Base-by-base conservation (phyloP, 2,888 invertebrate genomes). In the Ellobium chinense region DNA sequence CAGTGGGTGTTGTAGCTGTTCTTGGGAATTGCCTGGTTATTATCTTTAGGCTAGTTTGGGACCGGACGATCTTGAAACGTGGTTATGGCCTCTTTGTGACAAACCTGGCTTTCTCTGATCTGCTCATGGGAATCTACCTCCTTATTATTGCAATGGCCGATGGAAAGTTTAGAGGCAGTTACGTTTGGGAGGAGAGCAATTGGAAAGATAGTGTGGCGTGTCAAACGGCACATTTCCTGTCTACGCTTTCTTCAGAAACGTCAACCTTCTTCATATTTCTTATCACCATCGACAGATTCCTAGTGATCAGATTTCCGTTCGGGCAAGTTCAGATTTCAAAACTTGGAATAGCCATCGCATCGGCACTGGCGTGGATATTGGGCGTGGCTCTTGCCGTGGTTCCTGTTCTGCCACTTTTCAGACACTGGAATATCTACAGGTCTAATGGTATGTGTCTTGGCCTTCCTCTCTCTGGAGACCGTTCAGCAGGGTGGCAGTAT, bases 51-150 rank as follows among this genome's bases (percentile, higher is more conserved):
- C 2, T 79, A 1, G 54, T 82, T 2, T 77, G 90, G 70, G 87
- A 91, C 78, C 69, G 87, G 86, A 31, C 82, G 82, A 76, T 66
- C 21, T 39, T 86, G 14, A 29, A 36, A 14, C 39, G 29, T 56
- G 46, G 56, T 21, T 78, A 62, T 29, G 70, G 70, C 36, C 70
- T 58, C 29, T 62, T 78, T 34, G 39, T 78, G n/a, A 27, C 63
- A 29, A 56, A 78, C 34, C 21, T 78, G 24, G 37, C 63, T 56
- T 21, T 85, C 14, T 84, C 88, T 7, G 88, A 88, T 58, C 84
- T 87, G 14, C 56, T 86, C 14, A 88, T 88, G 87, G 86, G 87
- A 0, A 39, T 88, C 0, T 88, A 88, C 70, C 66, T 88, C 73
- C 31, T 86, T n/a, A 84, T 84, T 4, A 85, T 88, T 37, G 87